A percentile compares a stretch with the other conserved stretches of the same genome.
phyloP scores from a whole-genome alignment of 2,888 invertebrate genomes.

The Eucriotettix oculatus region DNA sequence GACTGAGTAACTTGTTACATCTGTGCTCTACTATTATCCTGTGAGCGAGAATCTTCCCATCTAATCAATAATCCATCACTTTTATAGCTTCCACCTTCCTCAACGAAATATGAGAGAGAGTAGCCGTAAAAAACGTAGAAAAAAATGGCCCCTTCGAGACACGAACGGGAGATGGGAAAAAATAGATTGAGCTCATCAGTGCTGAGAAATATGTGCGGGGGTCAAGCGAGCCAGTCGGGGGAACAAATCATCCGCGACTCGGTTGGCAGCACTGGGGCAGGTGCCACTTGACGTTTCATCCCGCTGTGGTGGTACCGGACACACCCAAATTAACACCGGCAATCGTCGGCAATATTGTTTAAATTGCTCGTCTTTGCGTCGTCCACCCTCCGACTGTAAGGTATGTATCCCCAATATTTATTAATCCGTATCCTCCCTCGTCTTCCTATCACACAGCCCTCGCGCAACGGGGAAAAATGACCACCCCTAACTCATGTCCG shows the following conservation, averaged over 20 bases:
- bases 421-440: background rate
- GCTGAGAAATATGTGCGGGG: constrained; percentile 10
- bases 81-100: constrained; percentile 1
- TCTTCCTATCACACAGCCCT: background rate
- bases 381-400: background rate
- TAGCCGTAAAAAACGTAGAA: too few relatives aligned
- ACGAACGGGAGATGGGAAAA: background rate
- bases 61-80: constrained; percentile 6
- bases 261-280: background rate
- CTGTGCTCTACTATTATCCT: background rate
- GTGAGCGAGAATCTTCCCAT: background rate
- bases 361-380: background rate
- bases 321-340: too few relatives aligned
- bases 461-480: background rate
- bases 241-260: constrained; percentile 8
- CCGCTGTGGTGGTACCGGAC: too few relatives aligned
- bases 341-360: too few relatives aligned
- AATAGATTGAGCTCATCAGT: constrained; percentile 7
- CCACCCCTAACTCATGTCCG: background rate
- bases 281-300: too few relatives aligned
- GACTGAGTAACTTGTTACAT: too few relatives aligned
- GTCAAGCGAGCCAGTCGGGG: constrained; percentile 6
- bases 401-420: background rate
- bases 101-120: too few relatives aligned
- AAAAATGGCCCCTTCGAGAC: too few relatives aligned